Conservation (phyloP, 2,797 vertebrate species). For the Onychomys torridus region DNA sequence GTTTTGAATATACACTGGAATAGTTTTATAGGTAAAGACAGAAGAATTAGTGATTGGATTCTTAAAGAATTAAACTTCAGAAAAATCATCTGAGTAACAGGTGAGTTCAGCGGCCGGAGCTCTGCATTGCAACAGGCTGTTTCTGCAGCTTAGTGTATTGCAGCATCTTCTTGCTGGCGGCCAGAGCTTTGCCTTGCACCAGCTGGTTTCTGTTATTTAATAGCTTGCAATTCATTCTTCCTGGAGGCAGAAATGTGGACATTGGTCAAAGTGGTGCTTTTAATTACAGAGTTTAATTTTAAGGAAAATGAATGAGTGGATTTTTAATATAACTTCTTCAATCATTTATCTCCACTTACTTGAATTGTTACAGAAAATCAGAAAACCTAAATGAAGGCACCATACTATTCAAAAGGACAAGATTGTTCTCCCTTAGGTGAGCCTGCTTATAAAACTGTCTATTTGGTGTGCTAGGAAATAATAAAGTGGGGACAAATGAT, state of each 20-base stretch:
- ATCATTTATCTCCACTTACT: background rate
- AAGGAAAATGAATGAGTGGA: conserved; percentile 60
- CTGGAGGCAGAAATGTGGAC: conserved; percentile 54
- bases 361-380: background rate
- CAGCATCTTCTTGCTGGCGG: background rate
- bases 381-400: background rate
- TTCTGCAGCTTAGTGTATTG: conserved; percentile 6
- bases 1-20: background rate
- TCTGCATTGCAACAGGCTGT: background rate
- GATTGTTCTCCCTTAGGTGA: background rate
- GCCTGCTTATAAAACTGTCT: background rate
- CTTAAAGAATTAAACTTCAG: background rate
- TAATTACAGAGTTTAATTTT: conserved; percentile 72
- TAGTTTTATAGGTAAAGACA: background rate
- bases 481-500: background rate
- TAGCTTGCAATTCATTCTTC: background rate
- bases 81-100: background rate
- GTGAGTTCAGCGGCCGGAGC: background rate
- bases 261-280: conserved; percentile 51
- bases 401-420: background rate
- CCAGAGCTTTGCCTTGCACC: background rate
- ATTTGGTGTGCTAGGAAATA: background rate
- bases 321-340: conserved; percentile 62
- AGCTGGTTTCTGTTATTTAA: conserved; percentile 48
- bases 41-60: background rate